Conservation (phyloP, 2,113 vertebrate genomes). For the Felis catus region DNA sequence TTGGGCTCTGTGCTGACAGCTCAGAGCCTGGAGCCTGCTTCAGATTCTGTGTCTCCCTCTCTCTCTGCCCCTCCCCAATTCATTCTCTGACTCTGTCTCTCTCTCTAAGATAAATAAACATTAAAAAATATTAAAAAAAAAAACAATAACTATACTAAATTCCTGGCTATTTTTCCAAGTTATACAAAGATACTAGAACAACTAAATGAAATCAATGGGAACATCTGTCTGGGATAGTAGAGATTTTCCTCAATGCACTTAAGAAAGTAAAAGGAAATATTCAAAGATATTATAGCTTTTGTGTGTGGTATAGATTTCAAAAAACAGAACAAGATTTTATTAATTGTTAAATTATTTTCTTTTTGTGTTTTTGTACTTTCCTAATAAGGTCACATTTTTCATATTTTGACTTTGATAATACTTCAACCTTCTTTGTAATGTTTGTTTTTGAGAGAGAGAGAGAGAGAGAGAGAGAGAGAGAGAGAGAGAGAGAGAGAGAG, state of each 20-base stretch:
- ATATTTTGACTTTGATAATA: background rate
- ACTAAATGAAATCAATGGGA: background rate
- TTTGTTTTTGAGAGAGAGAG: no score
- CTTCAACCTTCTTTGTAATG: no score
- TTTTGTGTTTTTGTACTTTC: background rate
- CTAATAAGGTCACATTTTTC: background rate
- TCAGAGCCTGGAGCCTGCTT: no score
- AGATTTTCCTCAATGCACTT: background rate
- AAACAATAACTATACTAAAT: background rate
- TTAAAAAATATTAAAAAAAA: background rate
- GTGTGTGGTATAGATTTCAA: background rate
- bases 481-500: no score
- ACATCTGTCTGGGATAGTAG: background rate
- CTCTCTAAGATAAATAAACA: no score
- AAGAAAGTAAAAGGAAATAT: conserved; percentile 3
- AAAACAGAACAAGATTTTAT: background rate
- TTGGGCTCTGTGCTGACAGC: no score
- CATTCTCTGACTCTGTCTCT: no score
- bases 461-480: no score
- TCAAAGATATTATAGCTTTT: background rate
- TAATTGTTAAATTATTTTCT: background rate
- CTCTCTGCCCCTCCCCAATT: no score
- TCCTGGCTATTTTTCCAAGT: background rate
- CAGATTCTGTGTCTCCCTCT: no score
- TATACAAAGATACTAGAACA: background rate